Percentiles rank a stretch among this genome's conserved stretches.
Evolutionary conservation across 2,797 vertebrate species (phyloP).

Genomic region (Geotrypetes seraphini): DNA sequence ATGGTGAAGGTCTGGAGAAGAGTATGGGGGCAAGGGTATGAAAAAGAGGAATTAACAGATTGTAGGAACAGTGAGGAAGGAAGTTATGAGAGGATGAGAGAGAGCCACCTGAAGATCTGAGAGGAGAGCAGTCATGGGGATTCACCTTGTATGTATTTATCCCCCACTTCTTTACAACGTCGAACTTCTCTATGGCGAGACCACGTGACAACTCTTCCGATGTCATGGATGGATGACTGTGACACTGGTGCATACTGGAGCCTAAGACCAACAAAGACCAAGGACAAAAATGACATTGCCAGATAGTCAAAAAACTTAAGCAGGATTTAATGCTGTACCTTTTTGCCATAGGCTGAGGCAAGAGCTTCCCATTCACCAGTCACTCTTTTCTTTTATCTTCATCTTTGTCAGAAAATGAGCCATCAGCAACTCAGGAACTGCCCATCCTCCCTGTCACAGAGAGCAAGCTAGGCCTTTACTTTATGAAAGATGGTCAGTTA

Average conservation of each 20-base stretch:
- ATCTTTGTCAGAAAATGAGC: too few relatives aligned
- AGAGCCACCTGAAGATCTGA: too few relatives aligned
- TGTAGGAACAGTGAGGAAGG: too few relatives aligned
- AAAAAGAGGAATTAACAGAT: neutral
- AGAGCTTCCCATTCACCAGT: too few relatives aligned
- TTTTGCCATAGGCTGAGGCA: neutral
- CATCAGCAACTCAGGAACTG: too few relatives aligned
- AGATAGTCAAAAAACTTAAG: too few relatives aligned
- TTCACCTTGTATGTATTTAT: conserved; percentile 95
- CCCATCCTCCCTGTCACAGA: too few relatives aligned
- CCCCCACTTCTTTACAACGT: conserved; percentile 92
- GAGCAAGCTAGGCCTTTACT: neutral
- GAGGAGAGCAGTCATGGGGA: too few relatives aligned
- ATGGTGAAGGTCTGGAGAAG: too few relatives aligned
- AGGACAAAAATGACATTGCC: neutral
- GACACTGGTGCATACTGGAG: conserved; percentile 63
- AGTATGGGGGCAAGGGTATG: neutral
- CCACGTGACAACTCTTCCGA: conserved; percentile 78
- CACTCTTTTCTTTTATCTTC: fast-evolving
- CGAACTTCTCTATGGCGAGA: conserved; percentile 88
- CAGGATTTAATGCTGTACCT: neutral
- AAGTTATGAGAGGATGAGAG: too few relatives aligned
- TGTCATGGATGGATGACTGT: conserved; percentile 40
- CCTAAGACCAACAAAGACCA: conserved; percentile 45
- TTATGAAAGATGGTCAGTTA: conserved; percentile 7